Conservation (phyloP, 2,888 invertebrate genomes). For the Cryptosula pallasiana region DNA sequence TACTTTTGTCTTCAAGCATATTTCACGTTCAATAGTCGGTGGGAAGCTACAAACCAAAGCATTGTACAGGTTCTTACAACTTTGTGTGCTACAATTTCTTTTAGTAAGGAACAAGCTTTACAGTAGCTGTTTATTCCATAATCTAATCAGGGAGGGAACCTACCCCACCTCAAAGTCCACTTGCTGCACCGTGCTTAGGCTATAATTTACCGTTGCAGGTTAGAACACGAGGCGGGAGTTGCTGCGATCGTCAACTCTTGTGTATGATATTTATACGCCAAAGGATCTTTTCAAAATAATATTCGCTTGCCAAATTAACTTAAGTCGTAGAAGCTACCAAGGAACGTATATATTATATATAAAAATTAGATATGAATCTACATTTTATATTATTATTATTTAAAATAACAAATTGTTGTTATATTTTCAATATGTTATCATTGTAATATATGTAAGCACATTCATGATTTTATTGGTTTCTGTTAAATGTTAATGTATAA, state of each 20-base stretch:
- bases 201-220: conserved; percentile 15
- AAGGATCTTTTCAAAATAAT: not conserved
- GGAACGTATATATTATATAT: no score
- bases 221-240: not conserved
- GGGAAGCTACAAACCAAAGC: conserved; percentile 9
- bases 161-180: no score
- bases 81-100: not conserved
- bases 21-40: no score
- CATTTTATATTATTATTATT: no score
- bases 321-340: no score
- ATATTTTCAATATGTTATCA: not conserved
- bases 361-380: no score
- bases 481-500: not conserved
- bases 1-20: no score
- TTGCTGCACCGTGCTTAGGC: no score
- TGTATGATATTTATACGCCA: not conserved
- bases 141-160: not conserved
- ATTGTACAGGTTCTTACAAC: not conserved
- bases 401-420: not conserved
- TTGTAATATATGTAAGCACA: not conserved
- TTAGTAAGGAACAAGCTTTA: not conserved
- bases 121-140: not conserved
- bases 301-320: not conserved
- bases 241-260: not conserved
- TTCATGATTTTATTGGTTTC: not conserved